These are phyloP conservation scores for Drosophila tsacasi DNA, from an alignment of 1,140 invertebrate species.

Conservation along the genomic window DNA sequence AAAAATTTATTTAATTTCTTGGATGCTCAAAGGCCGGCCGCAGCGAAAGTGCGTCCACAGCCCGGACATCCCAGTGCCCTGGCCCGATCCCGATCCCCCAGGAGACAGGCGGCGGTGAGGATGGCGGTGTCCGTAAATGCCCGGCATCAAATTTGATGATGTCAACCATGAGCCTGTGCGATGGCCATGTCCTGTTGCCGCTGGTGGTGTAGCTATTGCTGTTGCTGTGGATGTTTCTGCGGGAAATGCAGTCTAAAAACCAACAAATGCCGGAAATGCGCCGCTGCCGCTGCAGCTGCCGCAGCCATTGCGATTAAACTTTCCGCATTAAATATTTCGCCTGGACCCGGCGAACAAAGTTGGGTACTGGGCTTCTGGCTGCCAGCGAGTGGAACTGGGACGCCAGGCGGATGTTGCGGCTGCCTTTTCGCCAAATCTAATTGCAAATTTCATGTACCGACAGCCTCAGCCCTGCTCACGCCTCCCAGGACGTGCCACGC, in stretches of 20 bases:
- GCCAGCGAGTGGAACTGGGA: slow-evolving; percentile 27
- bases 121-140: slow-evolving; percentile 25
- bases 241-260: slow-evolving; percentile 74
- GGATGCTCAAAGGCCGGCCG: slow-evolving; percentile 49
- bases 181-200: slow-evolving; percentile 40
- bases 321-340: slow-evolving; percentile 74
- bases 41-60: slow-evolving; percentile 63
- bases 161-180: slow-evolving; percentile 43
- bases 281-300: slow-evolving; percentile 44
- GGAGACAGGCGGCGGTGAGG: slow-evolving; percentile 25
- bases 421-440: slow-evolving; percentile 77
- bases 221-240: slow-evolving; percentile 31
- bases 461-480: slow-evolving; percentile 40
- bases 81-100: slow-evolving; percentile 50
- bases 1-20: slow-evolving; percentile 80
- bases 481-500: slow-evolving; percentile 31
- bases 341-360: slow-evolving; percentile 19
- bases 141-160: slow-evolving; percentile 74
- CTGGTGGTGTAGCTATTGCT: slow-evolving; percentile 25
- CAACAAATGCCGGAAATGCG: slow-evolving; percentile 79
- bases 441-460: slow-evolving; percentile 78
- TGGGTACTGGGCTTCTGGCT: slow-evolving; percentile 13
- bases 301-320: slow-evolving; percentile 68
- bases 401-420: slow-evolving; percentile 61
- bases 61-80: slow-evolving; percentile 26